Percentiles rank a stretch among this genome's conserved stretches.
phyloP scores from a whole-genome alignment of 2,113 vertebrate species.

The Chaetorhynchus papuensis region DNA sequence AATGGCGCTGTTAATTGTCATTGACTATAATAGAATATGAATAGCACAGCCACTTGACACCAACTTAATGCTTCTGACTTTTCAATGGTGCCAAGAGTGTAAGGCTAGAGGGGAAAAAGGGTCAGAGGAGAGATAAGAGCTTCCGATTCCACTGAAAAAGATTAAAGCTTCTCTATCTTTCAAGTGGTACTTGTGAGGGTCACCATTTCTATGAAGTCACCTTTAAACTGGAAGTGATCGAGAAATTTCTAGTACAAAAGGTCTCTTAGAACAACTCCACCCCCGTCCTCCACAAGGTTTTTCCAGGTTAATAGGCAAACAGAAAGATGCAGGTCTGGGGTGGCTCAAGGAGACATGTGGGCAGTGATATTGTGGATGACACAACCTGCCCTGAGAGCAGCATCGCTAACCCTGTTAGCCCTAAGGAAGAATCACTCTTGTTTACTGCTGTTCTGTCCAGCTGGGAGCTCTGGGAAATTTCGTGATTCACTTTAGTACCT shows the following conservation, averaged over 20 bases:
- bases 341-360: background rate
- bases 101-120: constrained; percentile 52
- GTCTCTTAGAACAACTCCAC: background rate
- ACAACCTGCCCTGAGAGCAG: background rate
- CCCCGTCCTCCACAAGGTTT: background rate
- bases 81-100: constrained; percentile 57
- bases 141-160: constrained; percentile 48
- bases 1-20: constrained; percentile 84
- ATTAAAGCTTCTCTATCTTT: constrained; percentile 52
- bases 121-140: constrained; percentile 62
- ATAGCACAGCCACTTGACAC: constrained; percentile 79
- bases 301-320: background rate
- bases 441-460: background rate
- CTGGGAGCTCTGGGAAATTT: background rate
- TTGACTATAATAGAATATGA: constrained; percentile 87
- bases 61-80: constrained; percentile 82
- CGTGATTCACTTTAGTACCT: constrained; percentile 1
- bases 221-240: constrained; percentile 47
- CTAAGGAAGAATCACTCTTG: background rate
- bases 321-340: background rate
- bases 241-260: constrained; percentile 1
- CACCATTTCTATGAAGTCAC: constrained; percentile 52
- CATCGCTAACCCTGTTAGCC: background rate
- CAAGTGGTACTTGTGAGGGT: constrained; percentile 29
- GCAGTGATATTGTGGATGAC: background rate